Conservation (phyloP, 2,113 vertebrate genomes). For the Misgurnus mizolepis region DNA sequence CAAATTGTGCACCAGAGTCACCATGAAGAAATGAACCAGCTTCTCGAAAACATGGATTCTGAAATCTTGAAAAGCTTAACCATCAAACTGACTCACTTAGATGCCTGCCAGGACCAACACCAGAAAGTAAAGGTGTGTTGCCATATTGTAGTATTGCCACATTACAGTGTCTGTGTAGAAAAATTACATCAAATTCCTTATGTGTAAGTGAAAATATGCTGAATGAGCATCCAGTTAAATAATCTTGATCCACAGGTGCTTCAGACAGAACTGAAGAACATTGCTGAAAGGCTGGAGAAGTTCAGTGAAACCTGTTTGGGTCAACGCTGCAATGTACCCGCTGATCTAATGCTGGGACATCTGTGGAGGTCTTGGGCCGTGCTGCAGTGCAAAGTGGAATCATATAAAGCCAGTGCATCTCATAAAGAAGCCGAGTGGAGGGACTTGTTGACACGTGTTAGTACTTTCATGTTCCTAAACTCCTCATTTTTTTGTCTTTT, state of each 20-base stretch:
- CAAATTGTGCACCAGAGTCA: constrained; percentile 68
- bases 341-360: constrained; percentile 57
- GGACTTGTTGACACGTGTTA: constrained; percentile 81
- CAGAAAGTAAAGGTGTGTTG: constrained; percentile 76
- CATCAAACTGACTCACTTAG: constrained; percentile 75
- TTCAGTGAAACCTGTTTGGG: constrained; percentile 62
- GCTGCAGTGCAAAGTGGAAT: constrained; percentile 69
- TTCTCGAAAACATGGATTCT: constrained; percentile 72
- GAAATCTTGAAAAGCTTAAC: constrained; percentile 68
- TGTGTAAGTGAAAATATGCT: not conserved
- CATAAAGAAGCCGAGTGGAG: constrained; percentile 84
- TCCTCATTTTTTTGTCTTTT: too few relatives aligned
- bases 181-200: not conserved
- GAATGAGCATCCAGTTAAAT: not conserved
- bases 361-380: constrained; percentile 83
- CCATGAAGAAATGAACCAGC: constrained; percentile 71
- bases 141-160: not conserved
- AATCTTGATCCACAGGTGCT: constrained; percentile 56
- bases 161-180: not conserved
- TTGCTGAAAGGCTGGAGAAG: constrained; percentile 57
- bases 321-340: constrained; percentile 61
- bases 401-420: constrained; percentile 75
- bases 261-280: constrained; percentile 62
- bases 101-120: constrained; percentile 76
- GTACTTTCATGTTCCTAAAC: constrained; percentile 47